Evolutionary conservation across 1,140 invertebrate genomes (phyloP), one percentile per base, ranked within the genome.

Genomic region (Caenorhabditis tropicalis): DNA sequence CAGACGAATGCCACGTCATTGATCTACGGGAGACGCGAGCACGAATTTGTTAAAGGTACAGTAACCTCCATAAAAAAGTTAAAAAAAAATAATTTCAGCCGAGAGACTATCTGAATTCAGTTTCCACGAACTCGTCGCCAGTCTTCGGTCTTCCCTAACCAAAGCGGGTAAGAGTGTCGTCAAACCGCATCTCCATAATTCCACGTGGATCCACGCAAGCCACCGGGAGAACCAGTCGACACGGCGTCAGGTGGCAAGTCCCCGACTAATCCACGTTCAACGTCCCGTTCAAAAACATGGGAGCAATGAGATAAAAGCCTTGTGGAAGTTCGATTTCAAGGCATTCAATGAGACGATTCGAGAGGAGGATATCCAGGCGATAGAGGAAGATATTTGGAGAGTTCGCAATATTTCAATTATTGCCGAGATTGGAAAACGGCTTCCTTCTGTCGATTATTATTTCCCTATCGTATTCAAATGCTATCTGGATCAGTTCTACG

Each of bases 21-120:
- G 12, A 10, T 65, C 1, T 65, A 36, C 31, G 31, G 31, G 24
- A 65, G 58, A 27, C 33, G 58, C 16, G 58, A 65, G 19, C 58
- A 65, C 36, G 58, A 65, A 19, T 65, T 65, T 65, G 29, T 65
- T 7, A 65, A 65, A 65, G 58, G 53, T 56, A 56, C 16, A 16
- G n/a, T n/a, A n/a, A n/a, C n/a, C n/a, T n/a, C n/a, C n/a, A n/a
- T n/a, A n/a, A n/a, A n/a, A n/a, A n/a, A n/a, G n/a, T n/a, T n/a
- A n/a, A n/a, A n/a, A n/a, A n/a, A n/a, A n/a, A n/a, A n/a, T n/a
- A n/a, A n/a, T 56, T 56, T 27, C 27, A 56, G 58, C 58, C 10
- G 58, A 65, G 19, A 12, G 7, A 12, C 16, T 65, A 4, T 65
- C 33, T 12, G 58, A 65, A 36, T 65, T 65, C 33, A 65, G 19